These are phyloP conservation scores for Papilio elwesi DNA, from an alignment of 2,888 invertebrate species.

Conservation along the genomic window DNA sequence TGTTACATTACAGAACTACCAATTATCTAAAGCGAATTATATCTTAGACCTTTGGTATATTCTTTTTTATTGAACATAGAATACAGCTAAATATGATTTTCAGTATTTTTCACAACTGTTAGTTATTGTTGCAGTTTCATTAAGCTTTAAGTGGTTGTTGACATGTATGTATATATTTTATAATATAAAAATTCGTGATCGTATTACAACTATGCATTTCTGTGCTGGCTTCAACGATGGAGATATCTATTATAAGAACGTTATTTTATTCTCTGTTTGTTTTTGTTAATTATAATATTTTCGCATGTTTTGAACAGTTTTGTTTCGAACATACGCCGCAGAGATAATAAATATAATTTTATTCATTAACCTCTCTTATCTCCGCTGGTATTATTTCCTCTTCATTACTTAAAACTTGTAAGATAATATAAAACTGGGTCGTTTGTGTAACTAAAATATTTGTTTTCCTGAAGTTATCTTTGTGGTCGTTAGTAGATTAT, in stretches of 20 bases:
- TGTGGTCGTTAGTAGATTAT: slow-evolving; percentile 22
- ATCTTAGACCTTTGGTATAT: too few species aligned
- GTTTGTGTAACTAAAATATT: slow-evolving; percentile 26
- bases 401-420: slow-evolving; percentile 28
- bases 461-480: slow-evolving; percentile 27
- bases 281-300: slow-evolving; percentile 10
- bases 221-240: slow-evolving; percentile 27
- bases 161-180: slow-evolving; percentile 3
- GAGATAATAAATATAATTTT: slow-evolving; percentile 27
- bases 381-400: slow-evolving; percentile 24
- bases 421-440: slow-evolving; percentile 37
- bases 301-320: slow-evolving; percentile 7
- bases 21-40: too few species aligned
- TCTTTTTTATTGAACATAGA: too few species aligned
- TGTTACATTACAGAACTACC: too few species aligned
- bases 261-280: not conserved
- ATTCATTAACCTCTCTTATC: slow-evolving; percentile 32
- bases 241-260: not conserved
- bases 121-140: not conserved
- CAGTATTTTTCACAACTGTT: not conserved
- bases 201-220: slow-evolving; percentile 12
- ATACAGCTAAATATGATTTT: too few species aligned
- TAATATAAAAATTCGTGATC: not conserved
- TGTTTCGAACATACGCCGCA: slow-evolving; percentile 2
- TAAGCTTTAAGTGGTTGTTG: slow-evolving; percentile 1